A percentile compares a stretch with the other conserved stretches of the same genome.
These are phyloP conservation scores for Ophioninae sp. DNA, from an alignment of 2,888 invertebrate genomes.

Conservation along the genomic window DNA sequence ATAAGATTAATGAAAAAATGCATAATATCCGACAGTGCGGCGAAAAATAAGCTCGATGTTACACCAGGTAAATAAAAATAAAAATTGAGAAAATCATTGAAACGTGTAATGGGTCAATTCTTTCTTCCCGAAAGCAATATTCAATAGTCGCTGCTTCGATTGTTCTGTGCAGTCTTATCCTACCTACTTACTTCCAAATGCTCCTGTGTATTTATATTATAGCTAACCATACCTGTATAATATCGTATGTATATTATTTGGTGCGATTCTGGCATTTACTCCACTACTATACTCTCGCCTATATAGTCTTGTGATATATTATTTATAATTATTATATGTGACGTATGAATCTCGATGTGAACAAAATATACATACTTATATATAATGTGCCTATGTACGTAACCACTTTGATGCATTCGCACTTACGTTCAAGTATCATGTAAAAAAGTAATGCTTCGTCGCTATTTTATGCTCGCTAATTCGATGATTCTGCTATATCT, in stretches of 20 bases:
- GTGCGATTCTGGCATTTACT: slow-evolving; percentile 61
- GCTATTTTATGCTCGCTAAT: slow-evolving; percentile 61
- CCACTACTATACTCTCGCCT: slow-evolving; percentile 63
- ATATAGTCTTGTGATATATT: slow-evolving; percentile 62
- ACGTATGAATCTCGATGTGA: slow-evolving; percentile 26
- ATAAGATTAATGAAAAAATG: neutral
- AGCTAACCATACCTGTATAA: slow-evolving; percentile 47
- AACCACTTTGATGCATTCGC: slow-evolving; percentile 57
- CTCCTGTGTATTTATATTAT: slow-evolving; percentile 30
- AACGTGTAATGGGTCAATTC: slow-evolving; percentile 14
- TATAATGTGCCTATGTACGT: slow-evolving; percentile 51
- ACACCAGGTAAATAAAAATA: neutral
- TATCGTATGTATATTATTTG: slow-evolving; percentile 55
- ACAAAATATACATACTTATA: slow-evolving; percentile 22
- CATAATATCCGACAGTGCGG: neutral
- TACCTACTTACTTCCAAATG: slow-evolving; percentile 33
- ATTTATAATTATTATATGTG: slow-evolving; percentile 51
- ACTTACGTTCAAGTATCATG: slow-evolving; percentile 51
- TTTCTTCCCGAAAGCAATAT: slow-evolving; percentile 17
- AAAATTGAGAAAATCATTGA: neutral
- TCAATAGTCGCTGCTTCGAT: slow-evolving; percentile 15
- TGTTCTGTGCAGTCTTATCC: slow-evolving; percentile 19
- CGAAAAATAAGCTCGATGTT: neutral
- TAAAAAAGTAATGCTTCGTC: slow-evolving; percentile 55
- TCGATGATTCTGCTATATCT: slow-evolving; percentile 58